These are phyloP conservation scores for Meiosimyza platycephala DNA, from an alignment of 2,888 invertebrate species.

Conservation along the genomic window DNA sequence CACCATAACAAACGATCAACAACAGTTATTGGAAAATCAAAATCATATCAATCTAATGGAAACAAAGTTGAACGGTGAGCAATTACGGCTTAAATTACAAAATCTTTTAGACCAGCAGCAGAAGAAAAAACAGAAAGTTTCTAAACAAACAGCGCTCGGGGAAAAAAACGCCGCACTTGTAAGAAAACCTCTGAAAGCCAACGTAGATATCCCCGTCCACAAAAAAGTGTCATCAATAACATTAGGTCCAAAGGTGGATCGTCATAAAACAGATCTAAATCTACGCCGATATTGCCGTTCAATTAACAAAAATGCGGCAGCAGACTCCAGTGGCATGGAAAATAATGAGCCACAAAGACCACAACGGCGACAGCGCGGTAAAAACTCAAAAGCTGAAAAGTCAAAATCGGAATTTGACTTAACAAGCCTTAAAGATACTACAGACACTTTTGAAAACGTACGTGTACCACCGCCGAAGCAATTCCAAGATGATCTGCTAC, in stretches of 20 bases:
- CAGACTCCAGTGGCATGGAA: slow-evolving; percentile 58
- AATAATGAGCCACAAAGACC: slow-evolving; percentile 54
- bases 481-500: slow-evolving; percentile 83
- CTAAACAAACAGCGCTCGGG: slow-evolving; percentile 47
- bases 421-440: slow-evolving; percentile 70
- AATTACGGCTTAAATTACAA: slow-evolving; percentile 74
- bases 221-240: slow-evolving; percentile 63
- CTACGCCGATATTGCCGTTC: slow-evolving; percentile 48
- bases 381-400: slow-evolving; percentile 63
- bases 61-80: slow-evolving; percentile 73
- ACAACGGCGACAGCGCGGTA: slow-evolving; percentile 51
- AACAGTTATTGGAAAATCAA: slow-evolving; percentile 28
- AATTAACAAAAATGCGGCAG: slow-evolving; percentile 37
- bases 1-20: slow-evolving; percentile 57
- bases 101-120: slow-evolving; percentile 69
- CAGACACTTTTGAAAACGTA: slow-evolving; percentile 67
- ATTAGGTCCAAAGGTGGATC: slow-evolving; percentile 58
- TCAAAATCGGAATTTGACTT: slow-evolving; percentile 74
- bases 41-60: slow-evolving; percentile 55
- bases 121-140: slow-evolving; percentile 44
- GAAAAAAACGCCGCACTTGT: slow-evolving; percentile 26
- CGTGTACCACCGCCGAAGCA: slow-evolving; percentile 84
- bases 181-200: slow-evolving; percentile 38
- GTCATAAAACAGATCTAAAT: slow-evolving; percentile 55
- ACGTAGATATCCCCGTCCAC: slow-evolving; percentile 52